These are phyloP conservation scores for Machimus rusticus DNA, from an alignment of 2,888 invertebrate genomes.

Conservation along the genomic window DNA sequence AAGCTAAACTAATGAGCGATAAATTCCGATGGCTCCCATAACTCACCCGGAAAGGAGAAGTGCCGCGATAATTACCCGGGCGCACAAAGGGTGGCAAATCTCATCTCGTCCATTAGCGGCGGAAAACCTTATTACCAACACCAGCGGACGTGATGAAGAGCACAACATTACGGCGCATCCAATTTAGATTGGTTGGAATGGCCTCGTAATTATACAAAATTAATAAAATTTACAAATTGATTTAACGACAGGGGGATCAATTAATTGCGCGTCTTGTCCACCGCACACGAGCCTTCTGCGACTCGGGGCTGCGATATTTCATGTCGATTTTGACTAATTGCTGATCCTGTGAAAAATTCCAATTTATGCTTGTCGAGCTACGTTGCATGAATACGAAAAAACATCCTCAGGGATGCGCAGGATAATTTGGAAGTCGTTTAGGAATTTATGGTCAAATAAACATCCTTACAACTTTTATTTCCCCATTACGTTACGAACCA, in stretches of 20 bases:
- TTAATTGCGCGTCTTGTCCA: conserved; percentile 17
- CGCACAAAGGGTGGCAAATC: conserved; percentile 11
- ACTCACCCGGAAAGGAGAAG: background rate
- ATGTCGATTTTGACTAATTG: background rate
- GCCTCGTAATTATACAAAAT: conserved; percentile 45
- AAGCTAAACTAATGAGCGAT: conserved; percentile 31
- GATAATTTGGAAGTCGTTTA: background rate
- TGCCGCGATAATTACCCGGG: background rate
- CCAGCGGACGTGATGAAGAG: conserved; percentile 41
- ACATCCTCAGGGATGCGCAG: background rate
- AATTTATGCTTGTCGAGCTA: background rate
- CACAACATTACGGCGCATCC: conserved; percentile 30
- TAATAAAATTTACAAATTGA: conserved; percentile 48
- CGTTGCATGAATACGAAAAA: background rate
- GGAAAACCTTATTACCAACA: conserved; percentile 41
- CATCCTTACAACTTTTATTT: background rate
- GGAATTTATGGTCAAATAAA: background rate
- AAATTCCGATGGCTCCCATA: conserved; percentile 13
- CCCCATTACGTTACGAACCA: background rate
- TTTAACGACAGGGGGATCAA: conserved; percentile 45
- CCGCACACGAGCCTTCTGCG: background rate
- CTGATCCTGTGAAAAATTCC: background rate
- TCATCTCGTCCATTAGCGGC: conserved; percentile 42
- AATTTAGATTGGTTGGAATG: conserved; percentile 33
- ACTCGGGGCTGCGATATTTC: background rate